Percentiles rank a stretch among this genome's conserved stretches.
phyloP scores from a whole-genome alignment of 2,888 invertebrate species.

The Acanthopleura granulata region DNA sequence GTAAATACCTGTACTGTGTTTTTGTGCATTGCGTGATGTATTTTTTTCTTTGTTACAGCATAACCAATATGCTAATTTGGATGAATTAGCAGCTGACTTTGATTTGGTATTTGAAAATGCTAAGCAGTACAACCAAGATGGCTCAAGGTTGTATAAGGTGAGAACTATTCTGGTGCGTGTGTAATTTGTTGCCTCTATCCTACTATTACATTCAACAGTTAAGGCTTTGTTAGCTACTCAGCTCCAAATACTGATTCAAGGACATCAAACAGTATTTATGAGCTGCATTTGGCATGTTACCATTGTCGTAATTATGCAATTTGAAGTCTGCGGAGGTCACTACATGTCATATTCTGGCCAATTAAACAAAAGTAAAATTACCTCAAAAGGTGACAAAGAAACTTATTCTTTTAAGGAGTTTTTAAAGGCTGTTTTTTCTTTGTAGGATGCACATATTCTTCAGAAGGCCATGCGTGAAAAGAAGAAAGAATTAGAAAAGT shows the following conservation, averaged over 20 bases:
- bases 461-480: conserved; percentile 86
- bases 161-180: neutral
- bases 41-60: conserved; percentile 36
- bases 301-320: too few species aligned
- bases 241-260: too few species aligned
- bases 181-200: too few species aligned
- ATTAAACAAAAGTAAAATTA: too few species aligned
- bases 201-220: too few species aligned
- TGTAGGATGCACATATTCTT: conserved; percentile 83
- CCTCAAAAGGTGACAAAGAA: too few species aligned
- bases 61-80: conserved; percentile 55
- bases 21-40: neutral
- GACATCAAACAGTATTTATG: too few species aligned
- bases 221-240: too few species aligned
- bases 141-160: conserved; percentile 85
- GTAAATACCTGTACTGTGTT: too few species aligned
- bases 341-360: too few species aligned
- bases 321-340: too few species aligned
- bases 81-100: conserved; percentile 91
- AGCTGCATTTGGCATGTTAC: too few species aligned
- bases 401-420: neutral
- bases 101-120: conserved; percentile 98
- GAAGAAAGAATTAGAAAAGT: conserved; percentile 79
- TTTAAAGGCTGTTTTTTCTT: conserved; percentile 40
- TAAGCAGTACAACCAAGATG: conserved; percentile 86